These are phyloP conservation scores for Crambe crambe DNA, from an alignment of 37 sponge, comb jelly and placozoan species.

Conservation along the genomic window DNA sequence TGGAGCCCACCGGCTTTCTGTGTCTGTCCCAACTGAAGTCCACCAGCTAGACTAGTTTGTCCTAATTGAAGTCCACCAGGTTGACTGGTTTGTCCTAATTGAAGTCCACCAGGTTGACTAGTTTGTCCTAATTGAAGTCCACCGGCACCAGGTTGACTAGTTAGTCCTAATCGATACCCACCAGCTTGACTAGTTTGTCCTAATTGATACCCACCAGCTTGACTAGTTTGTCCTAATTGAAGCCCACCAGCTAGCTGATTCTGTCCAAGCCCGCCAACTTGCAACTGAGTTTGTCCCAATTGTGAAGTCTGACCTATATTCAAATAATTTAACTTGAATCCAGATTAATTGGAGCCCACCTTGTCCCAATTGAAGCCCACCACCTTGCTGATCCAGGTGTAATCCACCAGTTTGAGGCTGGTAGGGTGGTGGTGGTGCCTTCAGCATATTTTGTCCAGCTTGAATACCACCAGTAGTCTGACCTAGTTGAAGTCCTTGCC, in stretches of 20 bases:
- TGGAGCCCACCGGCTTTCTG: not conserved
- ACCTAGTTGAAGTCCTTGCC: conserved; percentile 20
- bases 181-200: too few species aligned
- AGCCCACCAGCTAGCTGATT: conserved; percentile 20
- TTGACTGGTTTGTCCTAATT: conserved; percentile 3
- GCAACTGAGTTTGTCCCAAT: too few species aligned
- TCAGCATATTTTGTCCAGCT: not conserved
- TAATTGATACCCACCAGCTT: too few species aligned
- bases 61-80: conserved; percentile 33
- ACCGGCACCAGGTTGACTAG: not conserved
- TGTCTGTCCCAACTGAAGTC: conserved; percentile 9
- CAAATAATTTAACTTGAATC: too few species aligned
- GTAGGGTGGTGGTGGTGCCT: not conserved
- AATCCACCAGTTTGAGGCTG: conserved; percentile 1
- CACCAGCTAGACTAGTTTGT: not conserved
- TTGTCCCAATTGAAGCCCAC: conserved; percentile 11
- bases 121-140: conserved; percentile 6
- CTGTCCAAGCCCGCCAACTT: too few species aligned
- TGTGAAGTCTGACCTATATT: too few species aligned
- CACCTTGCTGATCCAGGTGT: conserved; percentile 22
- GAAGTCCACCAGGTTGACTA: not conserved
- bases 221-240: not conserved
- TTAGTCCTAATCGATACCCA: too few species aligned
- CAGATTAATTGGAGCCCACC: not conserved
- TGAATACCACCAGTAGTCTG: conserved; percentile 19